Percentiles rank a stretch among this genome's conserved stretches.
These are phyloP conservation scores for Dryadula phaetusa DNA, from an alignment of 2,888 invertebrate species.

Conservation along the genomic window DNA sequence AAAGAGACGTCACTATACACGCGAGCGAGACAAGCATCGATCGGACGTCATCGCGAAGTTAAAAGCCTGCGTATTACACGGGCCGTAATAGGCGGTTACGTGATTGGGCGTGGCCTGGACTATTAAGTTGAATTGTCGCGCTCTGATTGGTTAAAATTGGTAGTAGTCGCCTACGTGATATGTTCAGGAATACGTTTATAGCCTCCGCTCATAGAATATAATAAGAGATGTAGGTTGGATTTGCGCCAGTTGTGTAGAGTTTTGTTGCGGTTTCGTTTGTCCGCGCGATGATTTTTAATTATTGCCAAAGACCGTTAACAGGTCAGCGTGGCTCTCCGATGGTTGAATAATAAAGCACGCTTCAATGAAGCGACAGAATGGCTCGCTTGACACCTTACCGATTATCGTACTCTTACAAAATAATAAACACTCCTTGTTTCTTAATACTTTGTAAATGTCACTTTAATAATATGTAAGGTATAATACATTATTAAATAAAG, in stretches of 20 bases:
- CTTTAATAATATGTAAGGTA: background rate
- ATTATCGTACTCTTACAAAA: constrained; percentile 9
- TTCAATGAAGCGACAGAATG: constrained; percentile 36
- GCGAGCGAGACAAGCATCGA: constrained; percentile 62
- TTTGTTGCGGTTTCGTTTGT: constrained; percentile 73
- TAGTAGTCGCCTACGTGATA: constrained; percentile 83
- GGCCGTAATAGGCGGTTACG: constrained; percentile 84
- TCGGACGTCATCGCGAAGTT: constrained; percentile 80
- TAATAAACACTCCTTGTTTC: background rate
- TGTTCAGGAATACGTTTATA: constrained; percentile 84
- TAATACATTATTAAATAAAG: background rate
- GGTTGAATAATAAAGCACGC: constrained; percentile 53
- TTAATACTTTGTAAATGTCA: background rate
- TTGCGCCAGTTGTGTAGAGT: constrained; percentile 71
- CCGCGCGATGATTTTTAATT: constrained; percentile 77
- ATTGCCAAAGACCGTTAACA: constrained; percentile 67
- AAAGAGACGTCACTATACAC: constrained; percentile 64
- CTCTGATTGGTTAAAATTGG: constrained; percentile 84
- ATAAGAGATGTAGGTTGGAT: constrained; percentile 81
- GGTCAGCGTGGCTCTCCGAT: constrained; percentile 56
- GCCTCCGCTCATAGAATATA: constrained; percentile 82
- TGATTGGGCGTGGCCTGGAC: constrained; percentile 82
- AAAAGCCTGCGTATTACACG: constrained; percentile 84
- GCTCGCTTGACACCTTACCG: constrained; percentile 35
- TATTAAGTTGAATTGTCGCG: constrained; percentile 84